These are phyloP conservation scores for Mungos mungo DNA, from an alignment of 2,113 vertebrate genomes.

Conservation along the genomic window DNA sequence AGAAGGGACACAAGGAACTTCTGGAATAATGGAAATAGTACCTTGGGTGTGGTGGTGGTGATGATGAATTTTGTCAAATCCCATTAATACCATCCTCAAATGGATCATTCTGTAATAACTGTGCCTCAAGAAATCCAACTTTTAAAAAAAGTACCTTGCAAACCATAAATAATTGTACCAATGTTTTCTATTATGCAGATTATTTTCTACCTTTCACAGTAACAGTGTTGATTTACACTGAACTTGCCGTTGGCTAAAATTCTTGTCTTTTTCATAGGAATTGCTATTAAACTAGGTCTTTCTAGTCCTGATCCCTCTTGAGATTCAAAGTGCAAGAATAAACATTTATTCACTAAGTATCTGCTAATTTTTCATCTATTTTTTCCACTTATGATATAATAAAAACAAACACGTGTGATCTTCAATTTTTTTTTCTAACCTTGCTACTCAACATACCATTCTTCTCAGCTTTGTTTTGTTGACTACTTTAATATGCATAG, in stretches of 20 bases:
- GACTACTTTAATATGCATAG: neutral
- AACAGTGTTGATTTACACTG: neutral
- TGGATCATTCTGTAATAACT: neutral
- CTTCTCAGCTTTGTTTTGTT: neutral
- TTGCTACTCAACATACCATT: neutral
- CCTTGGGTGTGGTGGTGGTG: neutral
- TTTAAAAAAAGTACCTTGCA: neutral
- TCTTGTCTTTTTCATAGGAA: neutral
- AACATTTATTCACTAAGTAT: neutral
- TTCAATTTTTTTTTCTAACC: neutral
- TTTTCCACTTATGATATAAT: neutral
- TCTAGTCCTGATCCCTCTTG: neutral
- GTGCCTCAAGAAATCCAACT: neutral
- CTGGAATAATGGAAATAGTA: neutral
- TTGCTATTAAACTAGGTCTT: neutral
- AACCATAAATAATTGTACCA: neutral
- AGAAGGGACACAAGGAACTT: neutral
- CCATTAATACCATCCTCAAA: neutral
- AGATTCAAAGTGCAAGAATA: neutral
- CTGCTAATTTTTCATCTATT: neutral
- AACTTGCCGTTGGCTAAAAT: neutral
- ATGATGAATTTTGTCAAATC: neutral
- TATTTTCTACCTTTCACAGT: neutral
- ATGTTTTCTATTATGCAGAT: neutral
- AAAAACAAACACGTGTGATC: neutral